These are phyloP conservation scores for Drosophila ficusphila DNA, from an alignment of 1,140 invertebrate genomes.

Conservation along the genomic window DNA sequence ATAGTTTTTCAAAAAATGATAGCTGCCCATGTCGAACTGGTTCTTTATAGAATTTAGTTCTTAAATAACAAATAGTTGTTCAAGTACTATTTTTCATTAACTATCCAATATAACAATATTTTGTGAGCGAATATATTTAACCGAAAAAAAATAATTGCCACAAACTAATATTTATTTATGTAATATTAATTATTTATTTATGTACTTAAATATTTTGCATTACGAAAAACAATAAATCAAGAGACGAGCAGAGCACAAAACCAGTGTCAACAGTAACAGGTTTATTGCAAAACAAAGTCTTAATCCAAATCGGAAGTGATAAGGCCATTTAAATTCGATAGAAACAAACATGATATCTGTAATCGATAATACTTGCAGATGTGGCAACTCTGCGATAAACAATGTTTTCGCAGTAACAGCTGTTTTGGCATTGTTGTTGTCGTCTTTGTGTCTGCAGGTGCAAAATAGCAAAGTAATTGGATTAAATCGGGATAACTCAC, in stretches of 20 bases:
- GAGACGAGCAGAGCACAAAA: too few relatives aligned
- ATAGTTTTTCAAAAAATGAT: not conserved
- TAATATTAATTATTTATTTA: too few relatives aligned
- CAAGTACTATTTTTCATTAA: too few relatives aligned
- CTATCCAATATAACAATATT: too few relatives aligned
- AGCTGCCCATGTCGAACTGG: slow-evolving; percentile 1
- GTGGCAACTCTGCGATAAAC: not conserved
- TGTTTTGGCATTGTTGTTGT: slow-evolving; percentile 52
- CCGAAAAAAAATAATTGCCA: too few relatives aligned
- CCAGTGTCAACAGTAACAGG: too few relatives aligned
- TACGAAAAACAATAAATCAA: too few relatives aligned
- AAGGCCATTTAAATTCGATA: slow-evolving; percentile 13
- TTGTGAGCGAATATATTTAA: too few relatives aligned
- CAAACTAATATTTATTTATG: too few relatives aligned
- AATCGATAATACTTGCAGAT: not conserved
- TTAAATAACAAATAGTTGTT: too few relatives aligned
- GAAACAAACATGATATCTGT: not conserved
- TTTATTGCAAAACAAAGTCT: too few relatives aligned
- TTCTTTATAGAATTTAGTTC: not conserved
- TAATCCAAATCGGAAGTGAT: not conserved
- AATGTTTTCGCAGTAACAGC: slow-evolving; percentile 40
- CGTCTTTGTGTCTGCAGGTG: slow-evolving; percentile 61
- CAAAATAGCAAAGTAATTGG: slow-evolving; percentile 35
- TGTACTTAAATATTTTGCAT: too few relatives aligned
- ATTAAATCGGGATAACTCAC: slow-evolving; percentile 43